These are phyloP conservation scores for Willisornis vidua DNA, from an alignment of 2,113 vertebrate species.

Conservation along the genomic window DNA sequence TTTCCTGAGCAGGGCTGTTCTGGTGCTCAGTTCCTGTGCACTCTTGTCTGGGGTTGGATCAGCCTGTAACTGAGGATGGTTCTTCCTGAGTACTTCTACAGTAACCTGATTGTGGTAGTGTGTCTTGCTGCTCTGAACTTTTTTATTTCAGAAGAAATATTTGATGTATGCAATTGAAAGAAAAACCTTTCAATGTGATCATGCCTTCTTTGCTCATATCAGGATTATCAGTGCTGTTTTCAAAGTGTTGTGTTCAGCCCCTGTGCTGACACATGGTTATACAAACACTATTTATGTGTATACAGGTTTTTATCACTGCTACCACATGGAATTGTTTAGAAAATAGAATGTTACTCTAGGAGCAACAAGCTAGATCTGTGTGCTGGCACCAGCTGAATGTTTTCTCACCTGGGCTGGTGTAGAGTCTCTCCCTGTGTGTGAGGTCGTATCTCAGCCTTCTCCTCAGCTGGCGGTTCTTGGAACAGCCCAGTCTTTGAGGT, in stretches of 20 bases:
- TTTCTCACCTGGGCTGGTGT: neutral
- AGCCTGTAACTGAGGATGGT: neutral
- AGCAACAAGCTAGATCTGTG: neutral
- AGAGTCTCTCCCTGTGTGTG: neutral
- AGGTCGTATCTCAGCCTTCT: neutral
- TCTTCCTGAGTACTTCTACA: neutral
- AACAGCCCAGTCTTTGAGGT: neutral
- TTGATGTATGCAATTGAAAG: neutral
- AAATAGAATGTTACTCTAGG: neutral
- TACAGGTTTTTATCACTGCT: neutral
- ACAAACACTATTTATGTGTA: neutral
- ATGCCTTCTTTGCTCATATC: neutral
- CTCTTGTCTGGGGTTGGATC: neutral
- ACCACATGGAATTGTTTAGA: neutral
- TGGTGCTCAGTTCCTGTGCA: neutral
- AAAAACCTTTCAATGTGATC: neutral
- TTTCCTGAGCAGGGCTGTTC: conserved; percentile 12
- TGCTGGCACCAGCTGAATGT: neutral
- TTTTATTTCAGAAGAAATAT: neutral
- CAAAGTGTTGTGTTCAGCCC: neutral
- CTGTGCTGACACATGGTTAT: neutral
- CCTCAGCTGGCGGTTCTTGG: neutral
- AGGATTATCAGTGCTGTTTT: neutral
- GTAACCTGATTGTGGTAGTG: neutral
- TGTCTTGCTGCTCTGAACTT: neutral